Conservation (phyloP, 2,797 vertebrate species). For the Peromyscus aztecus region DNA sequence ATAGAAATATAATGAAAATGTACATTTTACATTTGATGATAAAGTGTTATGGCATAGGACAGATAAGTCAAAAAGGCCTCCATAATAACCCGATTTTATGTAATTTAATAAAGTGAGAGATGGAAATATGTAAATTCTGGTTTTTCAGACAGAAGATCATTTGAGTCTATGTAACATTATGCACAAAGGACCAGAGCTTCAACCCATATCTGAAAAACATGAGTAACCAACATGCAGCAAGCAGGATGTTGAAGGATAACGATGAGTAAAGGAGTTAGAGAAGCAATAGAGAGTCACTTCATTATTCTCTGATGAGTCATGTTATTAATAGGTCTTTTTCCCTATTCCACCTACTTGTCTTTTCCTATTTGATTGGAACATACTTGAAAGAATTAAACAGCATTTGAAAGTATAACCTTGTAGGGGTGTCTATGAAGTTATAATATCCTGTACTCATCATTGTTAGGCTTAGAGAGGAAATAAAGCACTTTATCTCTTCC, state of each 20-base stretch:
- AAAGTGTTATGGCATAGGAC: not conserved
- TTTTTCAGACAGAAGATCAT: not conserved
- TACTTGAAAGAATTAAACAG: not conserved
- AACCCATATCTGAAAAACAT: not conserved
- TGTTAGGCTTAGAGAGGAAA: not conserved
- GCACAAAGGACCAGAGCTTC: not conserved
- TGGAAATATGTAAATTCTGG: not conserved
- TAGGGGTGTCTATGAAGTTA: not conserved
- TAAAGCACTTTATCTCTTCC: not conserved
- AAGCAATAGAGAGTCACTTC: not conserved
- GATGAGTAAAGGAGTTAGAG: not conserved
- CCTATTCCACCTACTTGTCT: not conserved
- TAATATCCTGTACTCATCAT: not conserved
- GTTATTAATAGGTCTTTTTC: not conserved
- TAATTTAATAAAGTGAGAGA: not conserved
- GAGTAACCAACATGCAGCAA: not conserved
- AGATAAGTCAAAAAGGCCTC: not conserved
- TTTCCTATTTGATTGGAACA: not conserved
- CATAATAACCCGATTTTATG: not conserved
- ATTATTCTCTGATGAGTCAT: not conserved
- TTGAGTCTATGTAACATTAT: not conserved
- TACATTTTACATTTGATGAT: not conserved
- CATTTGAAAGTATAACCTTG: not conserved
- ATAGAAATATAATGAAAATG: not conserved
- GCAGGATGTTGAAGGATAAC: not conserved